Conservation (phyloP, 35 echinoderm and acorn worm genomes). For the Apostichopus parvimensis region DNA sequence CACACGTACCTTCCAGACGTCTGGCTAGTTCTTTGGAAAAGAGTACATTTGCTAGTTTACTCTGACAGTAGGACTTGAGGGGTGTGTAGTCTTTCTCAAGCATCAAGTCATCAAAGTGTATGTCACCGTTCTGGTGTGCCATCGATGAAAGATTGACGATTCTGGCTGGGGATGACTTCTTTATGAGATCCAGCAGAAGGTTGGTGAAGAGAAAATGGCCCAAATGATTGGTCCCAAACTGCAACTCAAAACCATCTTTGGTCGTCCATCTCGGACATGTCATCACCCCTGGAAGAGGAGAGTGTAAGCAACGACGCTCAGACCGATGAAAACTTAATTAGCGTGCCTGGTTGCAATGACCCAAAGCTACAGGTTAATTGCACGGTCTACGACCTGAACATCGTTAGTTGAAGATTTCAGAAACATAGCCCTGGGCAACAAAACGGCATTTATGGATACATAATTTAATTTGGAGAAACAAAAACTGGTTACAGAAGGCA, state of each 20-base stretch:
- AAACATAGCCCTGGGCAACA: not conserved
- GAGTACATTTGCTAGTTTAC: constrained; percentile 73
- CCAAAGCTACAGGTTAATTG: no score
- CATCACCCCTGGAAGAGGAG: constrained; percentile 61
- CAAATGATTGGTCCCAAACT: constrained; percentile 80
- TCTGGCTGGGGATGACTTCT: constrained; percentile 72
- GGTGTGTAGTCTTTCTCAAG: constrained; percentile 40
- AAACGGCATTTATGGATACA: no score
- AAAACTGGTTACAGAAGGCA: no score
- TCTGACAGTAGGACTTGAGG: constrained; percentile 62
- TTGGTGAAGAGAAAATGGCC: constrained; percentile 91
- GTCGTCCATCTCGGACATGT: constrained; percentile 68
- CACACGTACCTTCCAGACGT: constrained; percentile 59
- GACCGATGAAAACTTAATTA: not conserved
- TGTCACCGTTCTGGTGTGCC: constrained; percentile 52
- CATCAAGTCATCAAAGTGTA: constrained; percentile 71
- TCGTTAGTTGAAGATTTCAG: no score
- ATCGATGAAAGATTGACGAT: constrained; percentile 82
- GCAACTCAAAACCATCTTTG: constrained; percentile 88
- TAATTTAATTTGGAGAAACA: no score
- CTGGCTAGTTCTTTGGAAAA: constrained; percentile 67
- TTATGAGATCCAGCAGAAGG: constrained; percentile 85
- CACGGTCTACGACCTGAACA: no score
- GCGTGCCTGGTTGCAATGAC: no score
- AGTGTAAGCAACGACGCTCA: not conserved